Evolutionary conservation across 37 sponge, comb jelly and placozoan species (phyloP).

Genomic region (Diacarnus erythraeanus): DNA sequence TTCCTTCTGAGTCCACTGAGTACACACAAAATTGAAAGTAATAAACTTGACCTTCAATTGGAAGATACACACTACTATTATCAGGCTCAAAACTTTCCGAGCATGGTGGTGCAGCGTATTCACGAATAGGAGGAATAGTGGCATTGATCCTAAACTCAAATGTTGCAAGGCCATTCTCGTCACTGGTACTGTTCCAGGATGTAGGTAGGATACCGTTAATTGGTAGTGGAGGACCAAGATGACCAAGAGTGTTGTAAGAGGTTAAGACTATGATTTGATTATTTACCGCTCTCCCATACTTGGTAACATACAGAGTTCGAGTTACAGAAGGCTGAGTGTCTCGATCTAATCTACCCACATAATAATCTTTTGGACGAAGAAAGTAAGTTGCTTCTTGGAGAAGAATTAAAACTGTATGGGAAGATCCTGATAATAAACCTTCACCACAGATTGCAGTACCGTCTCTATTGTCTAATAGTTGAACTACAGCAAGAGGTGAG

Average conservation of each 20-base stretch:
- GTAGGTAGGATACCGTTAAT: background rate
- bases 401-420: background rate
- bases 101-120: background rate
- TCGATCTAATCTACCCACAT: constrained; percentile 7
- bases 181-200: background rate
- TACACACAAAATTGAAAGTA: constrained; percentile 28
- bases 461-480: background rate
- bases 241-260: no score
- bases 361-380: constrained; percentile 28
- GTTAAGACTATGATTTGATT: background rate
- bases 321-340: no score
- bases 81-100: no score
- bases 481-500: constrained; percentile 7
- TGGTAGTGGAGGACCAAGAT: no score
- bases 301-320: constrained; percentile 12
- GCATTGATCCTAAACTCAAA: constrained; percentile 18
- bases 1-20: background rate
- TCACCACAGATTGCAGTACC: background rate
- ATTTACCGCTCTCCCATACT: constrained; percentile 14
- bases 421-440: background rate
- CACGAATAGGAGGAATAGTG: background rate
- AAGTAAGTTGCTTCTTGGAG: constrained; percentile 21
- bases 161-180: constrained; percentile 19
- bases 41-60: constrained; percentile 65
- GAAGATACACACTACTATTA: background rate